Conservation (phyloP, 2,888 invertebrate genomes). For the Escarpia spicata region DNA sequence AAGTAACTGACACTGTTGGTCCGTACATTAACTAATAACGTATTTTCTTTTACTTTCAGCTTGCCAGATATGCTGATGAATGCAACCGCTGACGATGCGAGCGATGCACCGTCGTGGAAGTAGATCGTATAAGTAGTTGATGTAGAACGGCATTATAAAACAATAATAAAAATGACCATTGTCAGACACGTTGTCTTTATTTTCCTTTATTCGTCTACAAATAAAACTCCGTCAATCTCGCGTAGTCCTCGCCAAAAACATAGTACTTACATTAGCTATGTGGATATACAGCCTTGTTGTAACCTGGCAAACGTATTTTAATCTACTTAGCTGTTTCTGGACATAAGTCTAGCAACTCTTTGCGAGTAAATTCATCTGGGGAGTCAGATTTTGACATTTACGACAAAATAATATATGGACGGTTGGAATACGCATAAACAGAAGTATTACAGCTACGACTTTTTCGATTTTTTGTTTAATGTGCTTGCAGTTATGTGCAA, state of each 20-base stretch:
- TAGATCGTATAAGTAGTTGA: background rate
- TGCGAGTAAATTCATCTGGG: too few species aligned
- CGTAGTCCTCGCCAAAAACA: background rate
- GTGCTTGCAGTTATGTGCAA: too few species aligned
- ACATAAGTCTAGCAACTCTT: too few species aligned
- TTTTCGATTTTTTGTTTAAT: too few species aligned
- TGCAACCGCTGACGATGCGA: background rate
- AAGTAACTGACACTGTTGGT: background rate
- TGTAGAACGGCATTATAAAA: background rate
- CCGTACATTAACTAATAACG: background rate
- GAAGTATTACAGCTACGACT: too few species aligned
- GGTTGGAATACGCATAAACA: too few species aligned
- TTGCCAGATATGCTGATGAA: background rate
- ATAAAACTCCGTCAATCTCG: background rate
- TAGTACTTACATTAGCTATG: too few species aligned
- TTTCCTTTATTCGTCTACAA: background rate
- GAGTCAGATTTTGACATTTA: too few species aligned
- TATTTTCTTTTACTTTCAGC: background rate
- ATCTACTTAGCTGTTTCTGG: too few species aligned
- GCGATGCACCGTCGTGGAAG: background rate
- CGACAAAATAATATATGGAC: too few species aligned
- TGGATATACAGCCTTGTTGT: too few species aligned
- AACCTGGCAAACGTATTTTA: too few species aligned
- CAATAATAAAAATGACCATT: background rate
- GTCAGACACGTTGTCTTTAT: background rate